phyloP scores from a whole-genome alignment of 2,888 invertebrate genomes.

The Xylocampa areola region DNA sequence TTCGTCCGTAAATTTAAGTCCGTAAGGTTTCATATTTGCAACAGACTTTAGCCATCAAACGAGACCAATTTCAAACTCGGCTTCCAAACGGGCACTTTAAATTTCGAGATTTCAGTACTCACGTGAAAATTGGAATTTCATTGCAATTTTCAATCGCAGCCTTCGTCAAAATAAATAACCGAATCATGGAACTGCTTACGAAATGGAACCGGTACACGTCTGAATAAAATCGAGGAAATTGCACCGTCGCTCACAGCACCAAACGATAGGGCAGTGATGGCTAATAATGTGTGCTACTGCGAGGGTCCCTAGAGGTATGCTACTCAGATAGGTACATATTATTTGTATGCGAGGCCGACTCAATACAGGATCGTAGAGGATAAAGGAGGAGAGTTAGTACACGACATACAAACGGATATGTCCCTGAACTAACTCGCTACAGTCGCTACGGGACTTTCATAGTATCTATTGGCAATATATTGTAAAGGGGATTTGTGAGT shows the following conservation, averaged over 20 bases:
- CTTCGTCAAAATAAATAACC: slow-evolving; percentile 41
- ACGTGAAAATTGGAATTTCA: slow-evolving; percentile 49
- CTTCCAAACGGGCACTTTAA: slow-evolving; percentile 22
- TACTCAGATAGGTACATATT: slow-evolving; percentile 30
- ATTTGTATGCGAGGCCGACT: slow-evolving; percentile 30
- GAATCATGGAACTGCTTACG: slow-evolving; percentile 41
- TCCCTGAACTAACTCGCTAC: slow-evolving; percentile 48
- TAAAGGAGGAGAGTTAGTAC: slow-evolving; percentile 52
- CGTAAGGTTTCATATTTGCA: too few relatives aligned
- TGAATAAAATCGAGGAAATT: slow-evolving; percentile 57
- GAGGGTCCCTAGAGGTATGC: slow-evolving; percentile 41
- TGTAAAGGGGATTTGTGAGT: slow-evolving; percentile 47
- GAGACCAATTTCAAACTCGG: slow-evolving; percentile 25
- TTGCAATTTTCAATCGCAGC: slow-evolving; percentile 50
- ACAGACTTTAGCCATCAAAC: slow-evolving; percentile 12
- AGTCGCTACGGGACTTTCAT: slow-evolving; percentile 33
- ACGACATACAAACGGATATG: slow-evolving; percentile 50
- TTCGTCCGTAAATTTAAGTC: too few relatives aligned
- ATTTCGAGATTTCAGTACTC: slow-evolving; percentile 28
- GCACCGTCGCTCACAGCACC: slow-evolving; percentile 49
- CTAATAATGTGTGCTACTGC: slow-evolving; percentile 42
- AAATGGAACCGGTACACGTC: slow-evolving; percentile 29
- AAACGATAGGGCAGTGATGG: slow-evolving; percentile 45
- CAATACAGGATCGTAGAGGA: slow-evolving; percentile 51
- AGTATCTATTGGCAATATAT: slow-evolving; percentile 51